Conservation (phyloP, 1,140 invertebrate genomes). For the Gryon sp. region DNA sequence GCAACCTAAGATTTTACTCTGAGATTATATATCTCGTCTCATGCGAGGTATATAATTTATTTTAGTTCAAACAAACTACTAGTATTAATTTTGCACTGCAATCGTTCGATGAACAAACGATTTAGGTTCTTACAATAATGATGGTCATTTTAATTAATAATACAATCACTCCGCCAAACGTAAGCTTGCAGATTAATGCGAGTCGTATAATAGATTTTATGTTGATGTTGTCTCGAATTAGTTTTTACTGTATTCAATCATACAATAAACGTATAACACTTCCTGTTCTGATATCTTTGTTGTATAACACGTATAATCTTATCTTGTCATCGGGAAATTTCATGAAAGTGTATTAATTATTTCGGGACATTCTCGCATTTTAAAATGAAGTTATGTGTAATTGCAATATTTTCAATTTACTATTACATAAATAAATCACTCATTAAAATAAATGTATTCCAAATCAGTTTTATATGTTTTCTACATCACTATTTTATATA, state of each 20-base stretch:
- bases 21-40: slow-evolving; percentile 33
- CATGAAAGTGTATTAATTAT: slow-evolving; percentile 1
- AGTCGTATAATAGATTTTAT: slow-evolving; percentile 8
- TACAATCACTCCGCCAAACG: slow-evolving; percentile 25
- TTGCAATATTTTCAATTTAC: no score
- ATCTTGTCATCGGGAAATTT: not conserved
- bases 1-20: slow-evolving; percentile 26
- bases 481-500: no score
- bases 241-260: slow-evolving; percentile 15
- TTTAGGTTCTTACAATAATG: slow-evolving; percentile 6
- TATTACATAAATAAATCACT: no score
- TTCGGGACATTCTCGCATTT: no score
- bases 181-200: slow-evolving; percentile 6
- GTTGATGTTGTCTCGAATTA: slow-evolving; percentile 4
- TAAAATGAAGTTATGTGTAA: no score
- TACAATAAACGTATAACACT: not conserved
- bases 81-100: slow-evolving; percentile 31
- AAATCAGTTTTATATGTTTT: no score
- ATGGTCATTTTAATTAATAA: slow-evolving; percentile 36
- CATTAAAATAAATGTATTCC: no score
- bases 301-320: slow-evolving; percentile 1
- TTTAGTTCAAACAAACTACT: slow-evolving; percentile 24
- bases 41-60: slow-evolving; percentile 25
- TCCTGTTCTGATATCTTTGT: slow-evolving; percentile 9
- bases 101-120: slow-evolving; percentile 5